A percentile compares a stretch with the other conserved stretches of the same genome.
These are phyloP conservation scores for Dendrolimus houi DNA, from an alignment of 2,888 invertebrate genomes.

Conservation along the genomic window DNA sequence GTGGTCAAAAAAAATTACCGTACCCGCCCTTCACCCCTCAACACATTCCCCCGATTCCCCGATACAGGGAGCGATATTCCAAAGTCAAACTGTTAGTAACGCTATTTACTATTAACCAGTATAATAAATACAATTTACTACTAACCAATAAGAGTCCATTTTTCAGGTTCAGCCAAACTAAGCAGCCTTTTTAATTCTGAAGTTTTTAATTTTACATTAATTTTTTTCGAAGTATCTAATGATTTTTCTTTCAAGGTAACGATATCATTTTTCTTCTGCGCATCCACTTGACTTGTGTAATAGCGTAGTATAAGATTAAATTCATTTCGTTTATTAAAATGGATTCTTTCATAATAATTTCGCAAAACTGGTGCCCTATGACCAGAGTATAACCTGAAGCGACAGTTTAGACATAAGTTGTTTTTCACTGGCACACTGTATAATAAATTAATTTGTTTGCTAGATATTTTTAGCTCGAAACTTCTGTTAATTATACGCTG, in stretches of 20 bases:
- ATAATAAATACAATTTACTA: slow-evolving; percentile 1
- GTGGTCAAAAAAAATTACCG: too few relatives aligned
- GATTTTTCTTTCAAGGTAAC: slow-evolving; percentile 36
- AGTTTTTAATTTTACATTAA: slow-evolving; percentile 65
- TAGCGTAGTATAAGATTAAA: slow-evolving; percentile 41
- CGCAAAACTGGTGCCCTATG: slow-evolving; percentile 39
- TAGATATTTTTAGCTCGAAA: slow-evolving; percentile 49
- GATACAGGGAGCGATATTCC: too few relatives aligned
- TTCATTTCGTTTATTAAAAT: slow-evolving; percentile 34
- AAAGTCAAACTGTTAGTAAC: too few relatives aligned
- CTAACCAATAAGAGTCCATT: slow-evolving; percentile 77
- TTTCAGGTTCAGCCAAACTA: slow-evolving; percentile 78
- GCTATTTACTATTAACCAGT: too few relatives aligned
- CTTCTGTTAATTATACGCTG: slow-evolving; percentile 47
- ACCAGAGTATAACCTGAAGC: slow-evolving; percentile 54
- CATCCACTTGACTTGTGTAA: slow-evolving; percentile 55
- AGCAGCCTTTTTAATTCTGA: slow-evolving; percentile 74
- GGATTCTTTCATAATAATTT: slow-evolving; percentile 51
- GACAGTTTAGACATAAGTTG: slow-evolving; percentile 52
- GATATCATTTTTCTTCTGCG: slow-evolving; percentile 47
- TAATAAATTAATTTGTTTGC: slow-evolving; percentile 40
- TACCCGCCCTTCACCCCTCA: too few relatives aligned
- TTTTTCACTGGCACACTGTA: slow-evolving; percentile 30
- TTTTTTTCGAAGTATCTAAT: slow-evolving; percentile 46
- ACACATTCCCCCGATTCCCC: too few relatives aligned